Evolutionary conservation across 2,797 vertebrate genomes (phyloP).

Genomic region (Mycteria americana): DNA sequence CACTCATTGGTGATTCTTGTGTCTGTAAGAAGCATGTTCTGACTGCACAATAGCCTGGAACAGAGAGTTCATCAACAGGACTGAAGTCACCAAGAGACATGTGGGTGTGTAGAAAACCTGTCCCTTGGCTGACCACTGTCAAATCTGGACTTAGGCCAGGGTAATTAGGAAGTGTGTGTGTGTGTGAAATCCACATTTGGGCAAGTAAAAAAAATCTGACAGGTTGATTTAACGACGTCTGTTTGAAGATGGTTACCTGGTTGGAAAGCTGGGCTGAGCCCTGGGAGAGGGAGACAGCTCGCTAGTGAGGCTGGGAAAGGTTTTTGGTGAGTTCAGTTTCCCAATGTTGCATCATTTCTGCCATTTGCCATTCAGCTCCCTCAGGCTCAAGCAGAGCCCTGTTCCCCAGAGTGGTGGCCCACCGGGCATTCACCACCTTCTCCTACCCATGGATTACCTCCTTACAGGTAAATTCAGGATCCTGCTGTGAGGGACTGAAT

Average conservation of each 20-base stretch:
- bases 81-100: background rate
- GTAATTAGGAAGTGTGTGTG: background rate
- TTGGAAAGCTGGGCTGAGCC: background rate
- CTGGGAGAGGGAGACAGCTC: background rate
- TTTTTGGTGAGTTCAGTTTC: background rate
- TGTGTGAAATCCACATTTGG: background rate
- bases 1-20: background rate
- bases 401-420: background rate
- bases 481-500: background rate
- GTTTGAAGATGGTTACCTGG: background rate
- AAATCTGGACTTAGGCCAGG: background rate
- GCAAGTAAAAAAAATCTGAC: background rate
- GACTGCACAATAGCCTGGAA: background rate
- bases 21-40: background rate
- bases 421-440: background rate
- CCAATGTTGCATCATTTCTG: background rate
- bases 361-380: background rate
- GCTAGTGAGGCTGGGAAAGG: background rate
- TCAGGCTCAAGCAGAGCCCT: background rate
- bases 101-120: background rate
- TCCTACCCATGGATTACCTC: background rate
- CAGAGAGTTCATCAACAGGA: background rate
- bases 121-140: background rate
- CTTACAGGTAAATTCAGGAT: background rate
- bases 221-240: background rate